Percentiles rank a stretch among this genome's conserved stretches.
phyloP scores from a whole-genome alignment of 2,797 vertebrate species.

The Hylomyscus alleni region DNA sequence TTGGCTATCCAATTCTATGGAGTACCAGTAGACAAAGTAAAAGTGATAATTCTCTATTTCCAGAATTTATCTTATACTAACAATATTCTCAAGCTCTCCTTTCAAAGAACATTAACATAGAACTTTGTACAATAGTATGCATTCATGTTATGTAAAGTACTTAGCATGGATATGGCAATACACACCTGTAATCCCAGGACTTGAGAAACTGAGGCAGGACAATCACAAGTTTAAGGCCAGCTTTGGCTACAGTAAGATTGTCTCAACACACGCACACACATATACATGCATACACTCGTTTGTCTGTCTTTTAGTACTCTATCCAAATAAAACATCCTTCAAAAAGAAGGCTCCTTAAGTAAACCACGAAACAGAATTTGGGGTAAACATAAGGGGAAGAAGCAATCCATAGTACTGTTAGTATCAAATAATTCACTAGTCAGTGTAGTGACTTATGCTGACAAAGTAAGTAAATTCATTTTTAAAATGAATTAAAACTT shows the following conservation, averaged over 20 bases:
- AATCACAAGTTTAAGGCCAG: neutral
- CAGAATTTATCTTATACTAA: conserved; percentile 54
- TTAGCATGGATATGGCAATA: conserved; percentile 18
- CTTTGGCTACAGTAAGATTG: neutral
- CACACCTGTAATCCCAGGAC: neutral
- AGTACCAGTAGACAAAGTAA: conserved; percentile 36
- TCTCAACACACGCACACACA: neutral
- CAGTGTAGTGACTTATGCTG: conserved; percentile 15
- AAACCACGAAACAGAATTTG: conserved; percentile 52
- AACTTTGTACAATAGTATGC: conserved; percentile 16
- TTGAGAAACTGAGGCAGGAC: neutral
- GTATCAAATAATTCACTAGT: conserved; percentile 27
- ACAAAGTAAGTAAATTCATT: conserved; percentile 47
- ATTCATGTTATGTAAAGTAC: conserved; percentile 61
- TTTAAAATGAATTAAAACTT: conserved; percentile 62
- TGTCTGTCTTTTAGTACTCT: conserved; percentile 42
- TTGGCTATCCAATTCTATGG: neutral
- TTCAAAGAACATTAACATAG: conserved; percentile 22
- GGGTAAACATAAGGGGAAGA: neutral
- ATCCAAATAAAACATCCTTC: conserved; percentile 19
- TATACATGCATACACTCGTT: neutral
- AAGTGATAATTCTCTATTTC: conserved; percentile 31
- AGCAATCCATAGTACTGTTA: neutral
- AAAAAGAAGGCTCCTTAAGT: conserved; percentile 7
- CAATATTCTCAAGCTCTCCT: conserved; percentile 60